Evolutionary conservation across 2,113 vertebrate species (phyloP), one percentile per base, ranked within the genome.

Genomic region (Pseudopipra pipra): DNA sequence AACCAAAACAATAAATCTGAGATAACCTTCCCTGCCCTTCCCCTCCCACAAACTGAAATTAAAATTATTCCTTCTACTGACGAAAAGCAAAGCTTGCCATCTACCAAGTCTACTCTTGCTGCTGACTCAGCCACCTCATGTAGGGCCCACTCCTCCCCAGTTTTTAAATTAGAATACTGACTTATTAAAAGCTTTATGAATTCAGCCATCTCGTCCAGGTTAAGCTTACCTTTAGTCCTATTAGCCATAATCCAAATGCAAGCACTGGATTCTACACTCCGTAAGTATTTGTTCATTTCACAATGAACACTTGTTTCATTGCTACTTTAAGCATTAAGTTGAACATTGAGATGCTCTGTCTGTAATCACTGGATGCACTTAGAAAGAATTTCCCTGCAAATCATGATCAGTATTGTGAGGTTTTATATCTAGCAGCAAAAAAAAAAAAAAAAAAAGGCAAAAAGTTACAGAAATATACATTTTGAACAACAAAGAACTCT

Each of bases 361-460:
- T 94, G 91, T 92, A 86, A 96, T 77, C 85, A 96, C 83, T 95
- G 87, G 93, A 94, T 94, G 74, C 95, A 91, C 87, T 94, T 58
- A 95, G 44, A 94, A 89, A 87, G 76, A 96, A 94, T 86, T 94
- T 98, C 96, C 97, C 97, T 98, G 97, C 93, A 97, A 98, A 94
- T 95, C 92, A 95, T 94, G 93, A 94, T 96, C 96, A 94, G 89
- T 95, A 92, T 95, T 96, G 89, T 97, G 97, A 98, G 94, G 96
- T 98, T 97, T 97, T 96, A 97, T 97, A 97, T 96, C 95, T 98
- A 98, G 98, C 98, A 98, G 98, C 97, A 97, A 97, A 98, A 98
- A 73, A 89, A 78, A 73, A 96, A 76, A 88, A 74, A 75, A 55
- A 22, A 58, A 58, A 68, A 90, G 18, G 59, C 71, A 78, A 41